Percentiles rank a stretch among this genome's conserved stretches.
These are phyloP conservation scores for Cryptoleucopteryx plumbea DNA, from an alignment of 2,113 vertebrate genomes.

Conservation along the genomic window DNA sequence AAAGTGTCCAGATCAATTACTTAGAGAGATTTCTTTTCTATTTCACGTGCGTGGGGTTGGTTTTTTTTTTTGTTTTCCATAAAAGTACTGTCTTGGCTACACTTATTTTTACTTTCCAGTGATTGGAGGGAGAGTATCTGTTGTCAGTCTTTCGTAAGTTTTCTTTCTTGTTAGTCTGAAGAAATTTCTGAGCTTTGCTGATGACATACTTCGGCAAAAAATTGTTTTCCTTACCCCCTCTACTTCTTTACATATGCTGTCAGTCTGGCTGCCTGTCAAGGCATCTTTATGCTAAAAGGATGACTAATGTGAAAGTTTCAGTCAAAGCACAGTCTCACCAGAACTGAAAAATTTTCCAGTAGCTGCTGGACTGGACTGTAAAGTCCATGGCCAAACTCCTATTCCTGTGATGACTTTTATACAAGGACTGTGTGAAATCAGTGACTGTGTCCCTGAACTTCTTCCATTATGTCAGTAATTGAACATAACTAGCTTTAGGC, in stretches of 20 bases:
- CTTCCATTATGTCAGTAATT: not conserved
- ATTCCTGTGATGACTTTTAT: not conserved
- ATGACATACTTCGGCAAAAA: not conserved
- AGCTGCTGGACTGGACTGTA: not conserved
- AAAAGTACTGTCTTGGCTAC: not conserved
- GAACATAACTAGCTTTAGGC: not conserved
- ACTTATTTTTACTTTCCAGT: not conserved
- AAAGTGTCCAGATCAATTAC: not conserved
- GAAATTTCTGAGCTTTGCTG: not conserved
- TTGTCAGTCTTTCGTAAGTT: not conserved
- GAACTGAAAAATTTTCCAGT: not conserved
- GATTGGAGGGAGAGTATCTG: not conserved
- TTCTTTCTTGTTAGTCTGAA: not conserved
- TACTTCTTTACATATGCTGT: not conserved
- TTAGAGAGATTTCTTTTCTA: accelerated
- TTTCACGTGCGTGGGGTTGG: accelerated
- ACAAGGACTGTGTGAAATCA: not conserved
- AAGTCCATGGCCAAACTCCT: not conserved
- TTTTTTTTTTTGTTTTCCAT: not conserved
- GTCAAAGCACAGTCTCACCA: not conserved
- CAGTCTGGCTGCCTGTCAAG: not conserved
- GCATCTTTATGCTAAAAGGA: not conserved
- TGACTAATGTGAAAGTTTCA: not conserved
- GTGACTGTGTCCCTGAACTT: not conserved
- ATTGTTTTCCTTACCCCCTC: not conserved